Evolutionary conservation across 2,797 vertebrate genomes (phyloP), one percentile per base, ranked within the genome.

Genomic region (Hydrophis major): DNA sequence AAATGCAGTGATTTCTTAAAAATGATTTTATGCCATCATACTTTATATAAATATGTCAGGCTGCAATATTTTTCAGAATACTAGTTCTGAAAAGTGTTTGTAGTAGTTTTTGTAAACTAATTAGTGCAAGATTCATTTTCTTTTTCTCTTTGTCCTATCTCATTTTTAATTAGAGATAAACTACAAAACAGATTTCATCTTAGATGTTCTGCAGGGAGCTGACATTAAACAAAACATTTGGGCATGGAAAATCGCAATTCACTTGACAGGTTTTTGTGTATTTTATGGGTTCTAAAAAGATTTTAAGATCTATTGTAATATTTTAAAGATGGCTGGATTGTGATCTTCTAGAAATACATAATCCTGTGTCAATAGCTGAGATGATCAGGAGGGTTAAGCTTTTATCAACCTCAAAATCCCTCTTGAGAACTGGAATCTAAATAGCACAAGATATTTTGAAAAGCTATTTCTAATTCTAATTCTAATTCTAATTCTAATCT

Each of bases 181-280:
- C 86, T 59, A 63, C 56, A 60, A 88, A 93, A 89, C 57, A 88
- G 56, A 59, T 89, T 93, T 93, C 66, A 89, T 89, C 56, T 87
- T 88, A 83, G 66, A 28, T 61, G 22, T 91, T 91, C 86, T 61
- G 88, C 42, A 66, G 87, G 90, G 87, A 91, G 57, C 57, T 91
- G 90, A 89, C 57, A 83, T 91, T 91, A 93, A 93, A 88, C 47
- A 83, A 89, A 89, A 55, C n/a, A 92, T 94, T 94, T 93, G 94
- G 94, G 47, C 25, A 13, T 60, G 20, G 25, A 93, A n/a, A 89
- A 56, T 20, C 55, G 16, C 56, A 42, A 6, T 91, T 63, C 69
- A 61, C 37, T 59, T 55, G 16, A 61, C 90, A 63, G 42, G 4
- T 32, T 78, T 91, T 93, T 91, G 42, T 91, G 56, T 83, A 25